These are phyloP conservation scores for Sigmodon hispidus DNA, from an alignment of 2,113 vertebrate species.

Conservation along the genomic window DNA sequence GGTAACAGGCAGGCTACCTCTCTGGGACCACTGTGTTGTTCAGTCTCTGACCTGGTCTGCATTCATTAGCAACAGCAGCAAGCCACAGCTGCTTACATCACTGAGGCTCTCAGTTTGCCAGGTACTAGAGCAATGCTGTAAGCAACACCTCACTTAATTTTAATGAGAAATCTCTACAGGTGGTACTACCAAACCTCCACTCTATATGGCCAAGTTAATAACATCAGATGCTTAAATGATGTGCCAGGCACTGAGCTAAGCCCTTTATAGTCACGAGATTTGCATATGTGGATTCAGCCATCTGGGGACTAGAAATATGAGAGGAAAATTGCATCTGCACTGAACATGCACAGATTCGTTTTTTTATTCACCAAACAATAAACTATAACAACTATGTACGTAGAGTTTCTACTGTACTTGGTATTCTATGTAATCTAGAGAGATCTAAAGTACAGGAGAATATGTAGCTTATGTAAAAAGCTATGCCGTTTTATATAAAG, in stretches of 20 bases:
- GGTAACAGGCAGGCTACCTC: background rate
- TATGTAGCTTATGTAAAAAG: background rate
- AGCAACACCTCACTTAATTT: background rate
- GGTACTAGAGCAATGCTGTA: background rate
- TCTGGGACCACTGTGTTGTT: background rate
- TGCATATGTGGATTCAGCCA: background rate
- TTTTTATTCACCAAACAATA: background rate
- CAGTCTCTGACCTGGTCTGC: conserved; percentile 3
- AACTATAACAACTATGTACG: background rate
- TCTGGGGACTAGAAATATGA: background rate
- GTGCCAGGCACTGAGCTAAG: background rate
- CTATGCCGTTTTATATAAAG: background rate
- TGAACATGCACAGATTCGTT: background rate
- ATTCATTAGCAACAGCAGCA: background rate
- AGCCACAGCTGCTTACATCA: background rate
- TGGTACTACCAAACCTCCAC: background rate
- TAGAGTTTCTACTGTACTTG: background rate
- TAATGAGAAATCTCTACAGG: background rate
- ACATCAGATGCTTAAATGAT: background rate
- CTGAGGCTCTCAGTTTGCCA: background rate
- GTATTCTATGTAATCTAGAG: background rate
- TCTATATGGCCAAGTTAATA: background rate
- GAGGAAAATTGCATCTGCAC: background rate
- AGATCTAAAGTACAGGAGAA: background rate
- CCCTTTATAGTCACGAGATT: background rate